Evolutionary conservation across 2,113 vertebrate genomes (phyloP).

Genomic region (Hypanus sabinus): DNA sequence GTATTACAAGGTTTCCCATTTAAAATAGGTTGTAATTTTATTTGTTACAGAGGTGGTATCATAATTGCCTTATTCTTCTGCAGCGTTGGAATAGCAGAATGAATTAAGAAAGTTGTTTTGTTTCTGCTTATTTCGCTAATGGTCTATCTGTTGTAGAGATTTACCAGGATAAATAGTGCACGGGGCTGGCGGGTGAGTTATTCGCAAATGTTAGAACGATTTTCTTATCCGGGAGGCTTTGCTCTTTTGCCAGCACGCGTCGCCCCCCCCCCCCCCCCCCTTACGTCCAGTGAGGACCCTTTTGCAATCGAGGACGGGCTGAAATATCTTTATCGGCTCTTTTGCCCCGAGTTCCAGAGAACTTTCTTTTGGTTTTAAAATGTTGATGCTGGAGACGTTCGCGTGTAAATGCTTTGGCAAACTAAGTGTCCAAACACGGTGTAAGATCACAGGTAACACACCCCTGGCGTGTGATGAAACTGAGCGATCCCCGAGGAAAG

Average conservation of each 20-base stretch:
- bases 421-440: constrained; percentile 7
- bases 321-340: background rate
- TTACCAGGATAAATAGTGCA: background rate
- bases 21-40: constrained; percentile 23
- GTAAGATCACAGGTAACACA: background rate
- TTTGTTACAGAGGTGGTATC: constrained; percentile 11
- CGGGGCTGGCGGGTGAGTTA: background rate
- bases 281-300: too few species aligned
- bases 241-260: background rate
- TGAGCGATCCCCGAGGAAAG: too few species aligned
- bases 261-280: too few species aligned
- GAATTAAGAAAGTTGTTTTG: background rate
- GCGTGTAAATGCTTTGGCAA: background rate
- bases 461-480: background rate
- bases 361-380: background rate
- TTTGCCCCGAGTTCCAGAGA: background rate
- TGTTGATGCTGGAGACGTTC: background rate
- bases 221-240: background rate
- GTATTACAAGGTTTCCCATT: constrained; percentile 23
- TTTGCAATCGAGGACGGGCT: background rate
- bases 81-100: background rate
- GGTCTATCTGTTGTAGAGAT: background rate
- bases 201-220: background rate
- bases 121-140: background rate
- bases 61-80: constrained; percentile 12